Conservation (phyloP, 30 jellyfish, hydroid and myxozoan genomes). For the Cassiopea xamachana region DNA sequence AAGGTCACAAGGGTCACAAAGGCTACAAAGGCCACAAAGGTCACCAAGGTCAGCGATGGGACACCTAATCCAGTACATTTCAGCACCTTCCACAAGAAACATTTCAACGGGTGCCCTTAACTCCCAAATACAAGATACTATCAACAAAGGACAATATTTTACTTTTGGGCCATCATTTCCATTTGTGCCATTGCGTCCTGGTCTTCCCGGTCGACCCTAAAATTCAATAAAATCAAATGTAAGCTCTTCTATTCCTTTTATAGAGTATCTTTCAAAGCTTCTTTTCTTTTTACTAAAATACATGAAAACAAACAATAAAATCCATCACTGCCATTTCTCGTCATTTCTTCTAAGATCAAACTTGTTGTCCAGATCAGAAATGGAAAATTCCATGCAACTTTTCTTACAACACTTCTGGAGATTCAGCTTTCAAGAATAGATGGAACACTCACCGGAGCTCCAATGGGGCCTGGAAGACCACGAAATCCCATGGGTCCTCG, state of each 20-base stretch:
- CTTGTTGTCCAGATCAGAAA: background rate
- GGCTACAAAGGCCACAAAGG: too few relatives aligned
- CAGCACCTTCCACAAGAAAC: too few relatives aligned
- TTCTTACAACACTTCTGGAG: background rate
- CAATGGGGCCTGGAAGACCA: constrained; percentile 59
- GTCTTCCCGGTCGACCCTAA: constrained; percentile 61
- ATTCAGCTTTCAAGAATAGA: background rate
- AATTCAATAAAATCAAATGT: background rate
- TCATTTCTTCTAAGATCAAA: background rate
- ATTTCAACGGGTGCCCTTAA: too few relatives aligned
- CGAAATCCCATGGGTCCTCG: constrained; percentile 60
- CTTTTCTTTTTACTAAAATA: too few relatives aligned
- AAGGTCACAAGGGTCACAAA: too few relatives aligned
- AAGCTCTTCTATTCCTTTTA: background rate
- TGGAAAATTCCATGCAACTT: background rate
- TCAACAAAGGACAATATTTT: background rate
- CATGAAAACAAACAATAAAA: too few relatives aligned
- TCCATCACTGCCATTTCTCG: too few relatives aligned
- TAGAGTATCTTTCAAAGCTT: too few relatives aligned
- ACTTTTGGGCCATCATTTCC: constrained; percentile 66
- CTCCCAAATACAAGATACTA: background rate
- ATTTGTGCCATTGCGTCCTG: constrained; percentile 57
- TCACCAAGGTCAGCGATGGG: too few relatives aligned
- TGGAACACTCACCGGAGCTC: constrained; percentile 43
- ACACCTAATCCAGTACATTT: too few relatives aligned